Evolutionary conservation across 2,888 invertebrate genomes (phyloP).

Genomic region (Serripes groenlandicus): DNA sequence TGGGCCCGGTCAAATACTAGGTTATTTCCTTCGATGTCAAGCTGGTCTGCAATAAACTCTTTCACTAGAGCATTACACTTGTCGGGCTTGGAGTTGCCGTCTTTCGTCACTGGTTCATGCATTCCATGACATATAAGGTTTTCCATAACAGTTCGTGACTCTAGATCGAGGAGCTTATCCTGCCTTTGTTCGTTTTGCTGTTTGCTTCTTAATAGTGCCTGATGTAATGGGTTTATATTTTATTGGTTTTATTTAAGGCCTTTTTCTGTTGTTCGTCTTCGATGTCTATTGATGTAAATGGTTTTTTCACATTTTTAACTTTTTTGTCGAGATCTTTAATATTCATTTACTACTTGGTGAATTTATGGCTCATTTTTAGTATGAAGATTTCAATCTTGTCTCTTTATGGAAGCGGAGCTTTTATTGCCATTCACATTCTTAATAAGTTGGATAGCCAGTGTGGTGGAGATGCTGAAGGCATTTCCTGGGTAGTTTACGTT

Average conservation of each 20-base stretch:
- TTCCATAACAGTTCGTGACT: slow-evolving; percentile 14
- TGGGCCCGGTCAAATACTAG: slow-evolving; percentile 15
- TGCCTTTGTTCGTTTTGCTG: background rate
- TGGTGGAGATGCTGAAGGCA: too few species aligned
- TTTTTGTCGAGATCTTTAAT: too few species aligned
- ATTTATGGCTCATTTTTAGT: too few species aligned
- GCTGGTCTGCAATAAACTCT: background rate
- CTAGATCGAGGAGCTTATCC: slow-evolving; percentile 8
- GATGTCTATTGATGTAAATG: background rate
- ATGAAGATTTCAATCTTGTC: too few species aligned
- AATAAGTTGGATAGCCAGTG: too few species aligned
- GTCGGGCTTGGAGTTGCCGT: too few species aligned
- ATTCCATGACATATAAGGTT: slow-evolving; percentile 10
- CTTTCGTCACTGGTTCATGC: background rate
- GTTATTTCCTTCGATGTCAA: background rate
- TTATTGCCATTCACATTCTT: too few species aligned
- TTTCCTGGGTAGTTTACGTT: too few species aligned
- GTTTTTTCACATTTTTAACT: background rate
- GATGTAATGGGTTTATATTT: background rate
- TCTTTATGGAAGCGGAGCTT: too few species aligned
- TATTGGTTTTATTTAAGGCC: too few species aligned
- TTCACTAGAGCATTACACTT: background rate
- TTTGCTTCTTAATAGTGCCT: background rate
- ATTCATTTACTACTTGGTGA: too few species aligned
- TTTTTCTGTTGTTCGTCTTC: background rate